Base-by-base conservation (phyloP, 1,140 invertebrate species). In the Atta colombica region DNA sequence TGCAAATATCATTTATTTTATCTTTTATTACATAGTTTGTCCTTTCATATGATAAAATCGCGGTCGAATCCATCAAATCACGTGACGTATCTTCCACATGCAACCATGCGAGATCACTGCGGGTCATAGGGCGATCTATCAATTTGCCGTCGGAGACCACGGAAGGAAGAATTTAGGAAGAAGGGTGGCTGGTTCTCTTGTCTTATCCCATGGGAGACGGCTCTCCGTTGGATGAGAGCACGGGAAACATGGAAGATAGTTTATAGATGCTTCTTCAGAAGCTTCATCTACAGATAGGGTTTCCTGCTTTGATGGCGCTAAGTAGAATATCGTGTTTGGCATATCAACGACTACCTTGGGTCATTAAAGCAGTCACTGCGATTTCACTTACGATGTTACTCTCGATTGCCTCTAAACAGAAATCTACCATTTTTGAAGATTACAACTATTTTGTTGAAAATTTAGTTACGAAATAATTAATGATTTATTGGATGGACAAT, bases 241-340 rank as follows among this genome's bases (percentile, higher is more conserved):
- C 63, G 31, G 55, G 45, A 53, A 86, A 86, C 28, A 18, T 25
- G 25, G 72, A 85, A 80, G 89, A 91, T 87, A 35, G 87, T 85
- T 91, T 91, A 89, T 89, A 69, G 77, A 63, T 71, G 72, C 49
- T 63, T 60, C 78, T 90, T 85, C 25, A 71, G 35, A 66, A 61
- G 53, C 31, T 65, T 81, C 85, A 55, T 45, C 31, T 63, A 12
- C 53, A 55, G n/a, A 5, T n/a, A 78, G 60, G 66, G 25, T 60
- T 66, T 25, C 21, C 61, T 65, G 61, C 78, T 90, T 72, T 69
- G 75, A 89, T 84, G 66, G 53, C 89, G 91, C 91, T 94, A 93
- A 94, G 93, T 94, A 94, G 93, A 94, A 93, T 94, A 94, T 93
- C 93, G 92, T 94, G 94, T 94, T 93, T 94, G 92, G 91, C 93